These are phyloP conservation scores for Pterocles orientalis DNA, from an alignment of 2,113 vertebrate genomes.

Conservation along the genomic window DNA sequence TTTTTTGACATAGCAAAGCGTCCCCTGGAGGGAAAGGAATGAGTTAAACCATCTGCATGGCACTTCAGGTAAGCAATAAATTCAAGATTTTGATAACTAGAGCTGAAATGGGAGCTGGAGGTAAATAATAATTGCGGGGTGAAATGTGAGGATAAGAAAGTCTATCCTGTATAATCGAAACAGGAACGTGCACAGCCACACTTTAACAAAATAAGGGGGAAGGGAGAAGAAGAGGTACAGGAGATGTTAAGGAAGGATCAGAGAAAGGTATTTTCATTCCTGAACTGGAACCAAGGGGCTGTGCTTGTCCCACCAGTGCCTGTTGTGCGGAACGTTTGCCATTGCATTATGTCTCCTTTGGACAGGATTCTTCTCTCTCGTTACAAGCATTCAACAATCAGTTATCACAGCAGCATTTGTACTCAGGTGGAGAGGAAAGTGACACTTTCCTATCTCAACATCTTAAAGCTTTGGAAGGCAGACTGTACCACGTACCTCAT, in stretches of 20 bases:
- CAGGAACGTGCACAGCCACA: background rate
- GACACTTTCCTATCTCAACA: background rate
- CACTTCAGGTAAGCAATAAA: background rate
- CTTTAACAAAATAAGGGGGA: background rate
- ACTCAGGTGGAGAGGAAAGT: background rate
- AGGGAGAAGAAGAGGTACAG: background rate
- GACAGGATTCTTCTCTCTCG: background rate
- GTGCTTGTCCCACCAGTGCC: background rate
- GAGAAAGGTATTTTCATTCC: background rate
- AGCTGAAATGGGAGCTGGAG: background rate
- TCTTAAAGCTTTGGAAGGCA: background rate
- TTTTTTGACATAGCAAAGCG: background rate
- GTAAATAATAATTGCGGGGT: background rate
- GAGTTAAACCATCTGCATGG: background rate
- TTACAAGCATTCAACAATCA: background rate
- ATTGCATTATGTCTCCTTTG: background rate
- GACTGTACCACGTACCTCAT: background rate
- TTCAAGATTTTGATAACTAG: background rate
- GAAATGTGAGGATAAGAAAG: background rate
- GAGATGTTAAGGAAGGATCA: background rate
- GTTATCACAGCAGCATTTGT: background rate
- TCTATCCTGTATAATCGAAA: background rate
- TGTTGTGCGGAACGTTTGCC: rapidly evolving
- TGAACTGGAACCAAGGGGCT: background rate
- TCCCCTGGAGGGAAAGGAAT: background rate